These are phyloP conservation scores for Bruchidius siliquastri DNA, from an alignment of 2,888 invertebrate genomes.

Conservation along the genomic window DNA sequence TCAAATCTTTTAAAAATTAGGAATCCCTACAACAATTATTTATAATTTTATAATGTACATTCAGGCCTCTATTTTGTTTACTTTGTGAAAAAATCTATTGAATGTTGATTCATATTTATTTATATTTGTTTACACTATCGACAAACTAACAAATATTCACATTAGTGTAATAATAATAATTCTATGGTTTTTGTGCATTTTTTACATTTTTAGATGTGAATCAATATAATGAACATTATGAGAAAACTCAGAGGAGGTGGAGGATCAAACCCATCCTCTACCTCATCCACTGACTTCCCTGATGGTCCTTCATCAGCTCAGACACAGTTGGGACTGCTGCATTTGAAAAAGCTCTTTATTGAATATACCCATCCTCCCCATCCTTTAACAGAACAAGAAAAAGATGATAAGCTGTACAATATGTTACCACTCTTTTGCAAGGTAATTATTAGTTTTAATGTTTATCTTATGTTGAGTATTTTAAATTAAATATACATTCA, in stretches of 20 bases:
- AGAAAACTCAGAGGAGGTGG: conserved; percentile 76
- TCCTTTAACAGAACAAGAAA: conserved; percentile 72
- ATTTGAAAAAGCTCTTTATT: conserved; percentile 91
- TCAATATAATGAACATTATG: conserved; percentile 77
- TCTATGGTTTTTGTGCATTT: too few species aligned
- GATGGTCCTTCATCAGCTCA: conserved; percentile 66
- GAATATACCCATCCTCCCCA: conserved; percentile 90
- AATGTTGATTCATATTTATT: too few species aligned
- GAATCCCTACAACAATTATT: background rate
- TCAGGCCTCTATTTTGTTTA: too few species aligned
- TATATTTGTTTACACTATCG: background rate
- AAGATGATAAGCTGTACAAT: conserved; percentile 91
- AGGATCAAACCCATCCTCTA: conserved; percentile 49
- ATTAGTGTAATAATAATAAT: too few species aligned
- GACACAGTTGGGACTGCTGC: conserved; percentile 89
- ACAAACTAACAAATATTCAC: too few species aligned
- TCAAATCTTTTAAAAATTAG: too few species aligned
- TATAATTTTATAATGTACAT: background rate
- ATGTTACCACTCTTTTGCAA: conserved; percentile 98
- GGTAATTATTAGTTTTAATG: conserved; percentile 56
- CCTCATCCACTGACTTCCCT: conserved; percentile 53
- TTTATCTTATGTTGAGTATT: background rate
- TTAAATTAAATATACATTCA: too few species aligned
- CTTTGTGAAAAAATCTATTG: too few species aligned
- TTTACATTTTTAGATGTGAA: background rate